Evolutionary conservation across 1,140 invertebrate species (phyloP), one percentile per base, ranked within the genome.

Genomic region (Geopemphigus sp.): DNA sequence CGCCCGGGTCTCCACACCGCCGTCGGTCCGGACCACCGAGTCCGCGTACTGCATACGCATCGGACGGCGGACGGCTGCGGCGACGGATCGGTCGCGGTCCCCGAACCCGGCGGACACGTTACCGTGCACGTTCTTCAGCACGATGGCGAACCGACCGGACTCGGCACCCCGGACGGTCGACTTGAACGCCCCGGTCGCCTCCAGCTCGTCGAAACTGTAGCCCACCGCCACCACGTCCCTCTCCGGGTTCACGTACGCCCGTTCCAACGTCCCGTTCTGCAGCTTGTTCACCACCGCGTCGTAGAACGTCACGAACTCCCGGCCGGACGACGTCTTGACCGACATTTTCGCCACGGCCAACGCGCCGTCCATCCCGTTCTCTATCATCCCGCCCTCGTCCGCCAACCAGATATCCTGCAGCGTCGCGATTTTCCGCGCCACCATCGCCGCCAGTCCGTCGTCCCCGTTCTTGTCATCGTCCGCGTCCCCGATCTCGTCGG

Each of bases 391-490:
- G n/a, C n/a, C n/a, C n/a, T n/a, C n/a, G n/a, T n/a, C n/a, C n/a
- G n/a, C n/a, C n/a, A n/a, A n/a, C n/a, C n/a, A n/a, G n/a, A 76
- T 76, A 19, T 59, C 47, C 8, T 76, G 54, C 12, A 76, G 6
- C 0, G 56, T 2, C 1, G 39, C 54, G 54, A 76, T 47, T 53
- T 76, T 76, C 10, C 61, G 32, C 3, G 39, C 22, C 14, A 76
- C 19, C 10, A 4, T 10, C 24, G 24, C 61, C 8, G n/a, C 17
- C 1, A 76, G 57, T 26, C 54, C 73, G 39, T 6, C 17, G 4
- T n/a, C n/a, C n/a, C n/a, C n/a, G n/a, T n/a, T n/a, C n/a, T n/a
- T n/a, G n/a, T n/a, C n/a, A n/a, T n/a, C n/a, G n/a, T n/a, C n/a
- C n/a, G n/a, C n/a, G n/a, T n/a, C n/a, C n/a, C n/a, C n/a, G n/a